Evolutionary conservation across 2,888 invertebrate genomes (phyloP), one percentile per base, ranked within the genome.

Genomic region (Marasmarcha lunaedactyla): DNA sequence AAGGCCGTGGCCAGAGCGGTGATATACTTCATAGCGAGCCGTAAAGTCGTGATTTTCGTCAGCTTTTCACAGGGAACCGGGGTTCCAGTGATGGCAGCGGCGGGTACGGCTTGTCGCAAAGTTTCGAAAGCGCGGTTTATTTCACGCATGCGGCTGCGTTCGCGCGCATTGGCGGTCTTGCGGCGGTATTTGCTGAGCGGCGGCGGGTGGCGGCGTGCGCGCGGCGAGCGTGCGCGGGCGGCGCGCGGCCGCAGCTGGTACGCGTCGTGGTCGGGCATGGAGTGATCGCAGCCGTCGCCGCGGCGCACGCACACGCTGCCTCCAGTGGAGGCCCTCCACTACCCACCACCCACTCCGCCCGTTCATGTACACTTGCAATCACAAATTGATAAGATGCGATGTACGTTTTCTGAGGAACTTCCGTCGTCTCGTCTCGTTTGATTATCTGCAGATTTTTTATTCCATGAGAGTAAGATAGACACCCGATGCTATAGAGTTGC

Each of bases 101-200:
- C 79, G 5, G 95, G 95, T 9, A 96, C 90, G 14, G 90, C 92
- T 11, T 87, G 85, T 14, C 94, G 85, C 6, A 96, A 81, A 1
- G 89, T 87, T 62, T 95, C 95, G 70, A 95, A 96, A 1, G 95
- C 95, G 44, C 88, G 86, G 74, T 96, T 96, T 52, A 96, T 95
- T 65, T 95, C 95, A 37, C 92, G 85, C 95, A 95, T 95, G 41
- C 95, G 86, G 49, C 90, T 90, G 25, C 95, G 72, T 59, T 96
- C 95, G 20, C 95, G 76, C 0, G 94, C 94, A 76, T 95, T 96
- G 10, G 95, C 95, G 1, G 94, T 94, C 84, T 93, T 93, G 53
- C 95, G 86, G 15, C 95, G 84, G 76, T 95, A 95, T 71, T 95
- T 95, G 81, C 94, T 94, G 51, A 95, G 85, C 10, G 91, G 90